Evolutionary conservation across 1,140 invertebrate species (phyloP), one percentile per base, ranked within the genome.

Genomic region (Formica selysi): DNA sequence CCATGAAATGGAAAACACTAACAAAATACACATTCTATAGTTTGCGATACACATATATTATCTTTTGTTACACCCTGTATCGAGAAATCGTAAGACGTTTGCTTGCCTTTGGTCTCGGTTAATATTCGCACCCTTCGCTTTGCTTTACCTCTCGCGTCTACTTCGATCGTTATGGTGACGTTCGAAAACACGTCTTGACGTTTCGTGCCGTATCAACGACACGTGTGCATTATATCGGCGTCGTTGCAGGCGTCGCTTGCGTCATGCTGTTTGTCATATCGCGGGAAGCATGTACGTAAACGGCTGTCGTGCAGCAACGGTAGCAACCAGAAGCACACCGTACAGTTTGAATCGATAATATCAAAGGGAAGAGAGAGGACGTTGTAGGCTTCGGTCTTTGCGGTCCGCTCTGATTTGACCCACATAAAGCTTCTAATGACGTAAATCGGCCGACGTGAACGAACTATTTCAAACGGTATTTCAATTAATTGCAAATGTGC

Each of bases 211-310:
- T 91, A 91, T 91, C 86, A 91, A 88, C 86, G 73, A 80, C 57
- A 38, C 67, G 38, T 79, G 88, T 83, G 61, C 65, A 79, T 85
- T 89, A 90, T 85, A 76, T 65, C 61, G 70, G 59, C 38, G 87
- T 76, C 68, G 86, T 67, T 80, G 61, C 84, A 65, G 73, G 85
- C 68, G 71, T 86, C 51, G 78, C 79, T 65, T 29, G 86, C 78
- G 89, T 91, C 89, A 86, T 61, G 89, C 89, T 91, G 89, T 91
- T 91, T 91, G 89, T 90, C 89, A 91, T 88, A 88, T 85, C 89
- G 86, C 89, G 89, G 78, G 80, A 80, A 90, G 80, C 88, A 85
- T 76, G 76, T 90, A 79, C 86, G 61, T 88, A 90, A 91, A 91
- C 89, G 89, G 89, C 86, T 90, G 89, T 90, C 89, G 89, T 74